A percentile compares a stretch with the other conserved stretches of the same genome.
phyloP scores from a whole-genome alignment of 2,797 vertebrate genomes.

The Tenualosa ilisha region DNA sequence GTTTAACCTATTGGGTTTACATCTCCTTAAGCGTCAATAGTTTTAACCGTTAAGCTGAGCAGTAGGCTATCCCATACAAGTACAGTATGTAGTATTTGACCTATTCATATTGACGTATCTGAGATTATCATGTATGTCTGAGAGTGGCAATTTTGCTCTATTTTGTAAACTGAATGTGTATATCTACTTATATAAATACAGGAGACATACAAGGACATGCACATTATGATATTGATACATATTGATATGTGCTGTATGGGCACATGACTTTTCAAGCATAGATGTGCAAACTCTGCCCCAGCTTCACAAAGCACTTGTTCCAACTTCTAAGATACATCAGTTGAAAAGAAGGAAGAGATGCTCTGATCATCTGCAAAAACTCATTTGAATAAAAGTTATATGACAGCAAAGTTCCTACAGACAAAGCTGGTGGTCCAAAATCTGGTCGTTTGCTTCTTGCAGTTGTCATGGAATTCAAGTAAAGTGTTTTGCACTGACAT shows the following conservation, averaged over 20 bases:
- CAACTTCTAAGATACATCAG: no score
- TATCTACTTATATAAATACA: no score
- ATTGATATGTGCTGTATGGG: no score
- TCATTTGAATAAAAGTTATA: neutral
- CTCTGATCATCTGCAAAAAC: neutral
- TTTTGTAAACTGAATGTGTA: no score
- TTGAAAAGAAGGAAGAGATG: neutral
- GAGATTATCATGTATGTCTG: no score
- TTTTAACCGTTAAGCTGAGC: neutral
- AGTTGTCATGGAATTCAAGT: neutral
- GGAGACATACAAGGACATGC: no score
- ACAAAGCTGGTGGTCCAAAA: neutral
- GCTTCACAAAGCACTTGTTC: no score
- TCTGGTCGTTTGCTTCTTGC: neutral
- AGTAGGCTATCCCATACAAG: no score
- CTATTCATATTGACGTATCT: no score
- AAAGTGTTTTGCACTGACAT: neutral
- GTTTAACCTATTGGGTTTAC: neutral
- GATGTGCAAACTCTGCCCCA: neutral
- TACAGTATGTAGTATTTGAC: no score
- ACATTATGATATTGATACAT: no score
- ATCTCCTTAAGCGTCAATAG: neutral
- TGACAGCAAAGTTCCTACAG: neutral
- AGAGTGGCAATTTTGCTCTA: no score
- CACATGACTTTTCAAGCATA: neutral